phyloP scores from a whole-genome alignment of 2,797 vertebrate genomes.

The Lateolabrax maculatus region DNA sequence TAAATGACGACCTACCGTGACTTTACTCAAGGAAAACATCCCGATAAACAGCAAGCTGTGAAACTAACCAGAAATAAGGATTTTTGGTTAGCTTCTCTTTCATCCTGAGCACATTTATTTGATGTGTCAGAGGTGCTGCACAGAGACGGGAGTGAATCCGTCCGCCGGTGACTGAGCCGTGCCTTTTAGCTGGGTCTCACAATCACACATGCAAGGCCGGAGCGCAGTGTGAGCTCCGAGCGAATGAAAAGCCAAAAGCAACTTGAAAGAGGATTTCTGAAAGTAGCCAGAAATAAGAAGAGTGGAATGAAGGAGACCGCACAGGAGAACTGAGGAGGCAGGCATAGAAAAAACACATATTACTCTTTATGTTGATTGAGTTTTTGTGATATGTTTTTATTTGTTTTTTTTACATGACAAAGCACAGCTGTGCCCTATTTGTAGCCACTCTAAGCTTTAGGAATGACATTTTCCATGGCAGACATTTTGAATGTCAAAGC shows the following conservation, averaged over 20 bases:
- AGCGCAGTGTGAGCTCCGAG: constrained; percentile 49
- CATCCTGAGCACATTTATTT: constrained; percentile 35
- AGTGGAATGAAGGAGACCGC: constrained; percentile 20
- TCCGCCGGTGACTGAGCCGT: constrained; percentile 45
- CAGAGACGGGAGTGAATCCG: constrained; percentile 38
- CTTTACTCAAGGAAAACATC: constrained; percentile 23
- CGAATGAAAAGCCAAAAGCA: constrained; percentile 54
- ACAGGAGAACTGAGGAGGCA: background rate
- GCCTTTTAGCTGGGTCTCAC: constrained; percentile 49
- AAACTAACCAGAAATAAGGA: constrained; percentile 33
- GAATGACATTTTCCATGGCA: background rate
- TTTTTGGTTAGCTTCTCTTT: constrained; percentile 32
- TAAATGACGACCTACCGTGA: constrained; percentile 7
- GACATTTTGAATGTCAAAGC: background rate
- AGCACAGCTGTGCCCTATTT: background rate
- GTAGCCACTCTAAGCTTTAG: background rate
- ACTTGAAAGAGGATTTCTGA: constrained; percentile 59
- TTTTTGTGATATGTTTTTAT: background rate
- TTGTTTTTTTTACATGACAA: background rate
- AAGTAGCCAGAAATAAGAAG: constrained; percentile 28
- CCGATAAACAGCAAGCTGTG: constrained; percentile 29
- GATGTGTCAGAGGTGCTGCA: constrained; percentile 47
- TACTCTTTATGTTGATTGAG: background rate
- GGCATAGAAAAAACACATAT: background rate
- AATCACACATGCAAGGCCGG: constrained; percentile 49